A percentile compares a stretch with the other conserved stretches of the same genome.
Conservation (phyloP, 2,888 invertebrate species). For the Synanthedon formicaeformis region DNA sequence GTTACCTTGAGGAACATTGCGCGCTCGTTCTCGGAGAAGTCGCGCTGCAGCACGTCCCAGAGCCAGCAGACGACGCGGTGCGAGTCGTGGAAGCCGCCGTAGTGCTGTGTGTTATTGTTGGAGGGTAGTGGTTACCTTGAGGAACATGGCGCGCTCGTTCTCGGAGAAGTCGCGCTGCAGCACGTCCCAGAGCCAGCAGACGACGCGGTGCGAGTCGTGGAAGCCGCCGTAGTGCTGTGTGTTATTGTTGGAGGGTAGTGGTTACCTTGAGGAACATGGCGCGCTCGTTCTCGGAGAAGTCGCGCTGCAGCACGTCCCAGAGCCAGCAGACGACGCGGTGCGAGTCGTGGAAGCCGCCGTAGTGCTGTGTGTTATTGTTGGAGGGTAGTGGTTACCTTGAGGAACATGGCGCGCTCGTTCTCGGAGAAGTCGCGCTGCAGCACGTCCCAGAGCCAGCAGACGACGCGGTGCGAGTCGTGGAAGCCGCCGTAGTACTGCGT, state of each 20-base stretch:
- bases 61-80: conserved; percentile 98
- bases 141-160: conserved; percentile 90
- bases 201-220: conserved; percentile 96
- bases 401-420: conserved; percentile 91
- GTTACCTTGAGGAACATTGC: conserved; percentile 91
- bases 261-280: too few species aligned
- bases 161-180: conserved; percentile 94
- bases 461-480: conserved; percentile 96
- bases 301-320: too few species aligned
- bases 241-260: conserved; percentile 54
- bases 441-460: conserved; percentile 99
- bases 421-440: conserved; percentile 94
- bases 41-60: conserved; percentile 97
- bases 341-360: too few species aligned
- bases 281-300: too few species aligned
- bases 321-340: too few species aligned
- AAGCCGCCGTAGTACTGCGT: conserved; percentile 99
- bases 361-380: too few species aligned
- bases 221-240: conserved; percentile 99
- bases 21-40: conserved; percentile 92
- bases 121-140: conserved; percentile 71
- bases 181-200: conserved; percentile 99
- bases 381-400: conserved; percentile 76
- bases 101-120: conserved; percentile 91
- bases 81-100: conserved; percentile 98